phyloP scores from a whole-genome alignment of 2,888 invertebrate genomes.

The Drosophila emarginata region DNA sequence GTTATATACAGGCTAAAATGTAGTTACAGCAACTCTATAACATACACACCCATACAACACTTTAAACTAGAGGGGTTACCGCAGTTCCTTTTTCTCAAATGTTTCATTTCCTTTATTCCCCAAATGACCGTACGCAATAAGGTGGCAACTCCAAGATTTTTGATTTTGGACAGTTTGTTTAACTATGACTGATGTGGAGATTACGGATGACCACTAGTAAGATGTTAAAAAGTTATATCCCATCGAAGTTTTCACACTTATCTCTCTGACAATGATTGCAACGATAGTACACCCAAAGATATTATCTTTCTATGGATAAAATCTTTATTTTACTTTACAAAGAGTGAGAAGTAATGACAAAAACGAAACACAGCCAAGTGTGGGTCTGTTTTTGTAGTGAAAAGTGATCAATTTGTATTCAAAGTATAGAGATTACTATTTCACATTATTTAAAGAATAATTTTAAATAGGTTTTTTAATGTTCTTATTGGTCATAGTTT shows the following conservation, averaged over 20 bases:
- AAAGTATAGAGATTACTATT: too few relatives aligned
- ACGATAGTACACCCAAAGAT: too few relatives aligned
- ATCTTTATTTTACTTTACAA: too few relatives aligned
- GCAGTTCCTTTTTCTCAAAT: background rate
- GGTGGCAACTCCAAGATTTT: background rate
- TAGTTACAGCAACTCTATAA: constrained; percentile 14
- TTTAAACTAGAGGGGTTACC: background rate
- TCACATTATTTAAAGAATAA: too few relatives aligned
- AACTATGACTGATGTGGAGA: background rate
- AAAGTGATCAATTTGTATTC: too few relatives aligned
- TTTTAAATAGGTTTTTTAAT: too few relatives aligned
- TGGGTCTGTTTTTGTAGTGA: too few relatives aligned
- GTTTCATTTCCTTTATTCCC: background rate
- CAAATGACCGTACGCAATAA: too few relatives aligned
- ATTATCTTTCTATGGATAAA: too few relatives aligned
- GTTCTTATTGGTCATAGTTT: too few relatives aligned
- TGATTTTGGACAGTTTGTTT: background rate
- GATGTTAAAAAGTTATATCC: background rate
- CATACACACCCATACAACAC: background rate
- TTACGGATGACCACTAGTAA: background rate
- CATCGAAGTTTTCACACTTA: background rate
- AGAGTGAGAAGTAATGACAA: too few relatives aligned
- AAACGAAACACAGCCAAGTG: too few relatives aligned
- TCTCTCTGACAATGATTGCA: background rate
- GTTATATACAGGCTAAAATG: background rate